Evolutionary conservation across 1,140 invertebrate species (phyloP), one percentile per base, ranked within the genome.

Genomic region (Metopolophium dirhodum): DNA sequence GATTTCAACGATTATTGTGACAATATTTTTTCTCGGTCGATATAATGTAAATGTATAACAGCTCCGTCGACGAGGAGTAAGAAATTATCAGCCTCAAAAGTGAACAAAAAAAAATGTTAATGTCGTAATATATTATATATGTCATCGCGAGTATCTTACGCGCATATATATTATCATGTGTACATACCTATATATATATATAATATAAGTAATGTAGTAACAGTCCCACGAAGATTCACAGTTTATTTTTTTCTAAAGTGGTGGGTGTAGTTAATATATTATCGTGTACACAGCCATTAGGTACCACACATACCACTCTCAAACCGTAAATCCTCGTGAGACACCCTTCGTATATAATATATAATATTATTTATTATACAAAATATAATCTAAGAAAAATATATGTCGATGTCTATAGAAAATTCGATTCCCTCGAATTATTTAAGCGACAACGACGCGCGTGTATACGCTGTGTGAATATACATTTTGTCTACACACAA

Each of bases 231-330:
- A 18, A 77, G 61, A 77, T 77, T 77, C n/a, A n/a, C 61, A n/a
- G 11, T n/a, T 77, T 77, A 18, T 77, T 68, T 77, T 77, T 77
- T 77, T 54, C 6, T 51, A 22, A 77, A 77, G 61, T 77, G 61
- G 61, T 77, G 61, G 61, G 61, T 77, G 61, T 77, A 77, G 61
- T 77, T 77, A 68, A 68, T 68, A 77, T 77, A 77, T n/a, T 77
- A 35, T 77, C n/a, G 61, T 77, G 61, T 18, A 77, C 61, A n/a
- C n/a, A 3, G 18, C 61, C 61, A 77, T 77, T 77, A 77, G 61
- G 14, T 35, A 77, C 30, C 30, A 4, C 61, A 77, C n/a, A 77
- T 77, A 77, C 61, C 61, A 68, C 30, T 77, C 22, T 77, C 18
- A n/a, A 77, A 77, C 14, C 30, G 61, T 77, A 77, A 77, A 77